Evolutionary conservation across 37 sponge, comb jelly and placozoan species (phyloP), one percentile per base, ranked within the genome.

Genomic region (Eunapius fragilis): DNA sequence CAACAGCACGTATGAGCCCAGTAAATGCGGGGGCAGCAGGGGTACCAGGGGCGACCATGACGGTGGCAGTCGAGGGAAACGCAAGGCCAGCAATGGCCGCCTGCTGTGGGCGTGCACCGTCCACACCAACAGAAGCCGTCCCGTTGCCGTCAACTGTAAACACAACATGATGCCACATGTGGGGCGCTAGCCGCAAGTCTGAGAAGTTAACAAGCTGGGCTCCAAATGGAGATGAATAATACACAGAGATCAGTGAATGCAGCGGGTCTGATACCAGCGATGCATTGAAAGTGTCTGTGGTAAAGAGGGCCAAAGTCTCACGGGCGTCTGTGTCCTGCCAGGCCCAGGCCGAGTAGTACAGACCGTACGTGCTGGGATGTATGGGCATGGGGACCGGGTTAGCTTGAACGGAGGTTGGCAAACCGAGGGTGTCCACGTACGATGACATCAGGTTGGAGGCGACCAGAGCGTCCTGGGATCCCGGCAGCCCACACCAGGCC

Each of bases 1-100:
- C 88, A 24, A 81, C 82, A 23, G 78, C 88, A 69, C 88, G 48
- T 49, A 88, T 76, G 28, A 88, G 32, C 25, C 88, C 88, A 76
- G 73, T 31, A 80, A 86, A 86, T 47, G 79, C 34, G 6, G 25
- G 47, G 41, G 85, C 30, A 22, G 28, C 25, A 27, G 37, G 3
- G 17, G 33, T 36, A 71, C 23, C 13, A 3, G 24, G 14, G 17
- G n/a, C 81, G 34, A 80, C 4, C 17, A 67, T 74, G 19, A 80
- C n/a, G 26, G 34, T 72, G 28, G 49, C 19, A 48, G 1, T 34
- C 17, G 28, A 2, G 2, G 87, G 75, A 0, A 74, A 25, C 17
- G 38, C 2, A 70, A 85, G 77, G 2, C 14, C 11, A 11, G 23
- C 10, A 4, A 30, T 48, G 25, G 70, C 3, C 76, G n/a, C n/a